Conservation (phyloP, 2,797 vertebrate genomes). For the Siniperca scherzeri region DNA sequence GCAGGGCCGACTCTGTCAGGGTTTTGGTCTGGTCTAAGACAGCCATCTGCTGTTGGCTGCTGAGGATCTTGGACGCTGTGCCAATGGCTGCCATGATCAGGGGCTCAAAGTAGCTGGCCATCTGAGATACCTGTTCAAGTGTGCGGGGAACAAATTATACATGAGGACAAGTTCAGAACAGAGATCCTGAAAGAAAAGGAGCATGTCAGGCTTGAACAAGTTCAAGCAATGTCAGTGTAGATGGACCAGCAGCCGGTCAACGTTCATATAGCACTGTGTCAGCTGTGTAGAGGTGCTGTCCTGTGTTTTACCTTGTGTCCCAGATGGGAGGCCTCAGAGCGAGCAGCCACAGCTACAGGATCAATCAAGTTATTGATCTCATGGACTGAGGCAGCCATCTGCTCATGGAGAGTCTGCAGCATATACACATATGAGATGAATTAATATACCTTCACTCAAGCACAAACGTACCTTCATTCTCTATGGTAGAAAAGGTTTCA, state of each 20-base stretch:
- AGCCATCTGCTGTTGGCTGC: constrained; percentile 99
- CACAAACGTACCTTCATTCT: neutral
- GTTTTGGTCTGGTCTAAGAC: constrained; percentile 98
- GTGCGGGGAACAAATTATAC: neutral
- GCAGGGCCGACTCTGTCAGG: constrained; percentile 94
- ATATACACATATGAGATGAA: neutral
- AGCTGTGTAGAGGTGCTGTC: neutral
- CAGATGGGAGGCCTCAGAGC: constrained; percentile 94
- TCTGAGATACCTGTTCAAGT: constrained; percentile 93
- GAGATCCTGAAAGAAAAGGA: neutral
- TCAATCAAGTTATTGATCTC: constrained; percentile 98
- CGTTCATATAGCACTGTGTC: neutral
- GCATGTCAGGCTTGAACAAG: neutral
- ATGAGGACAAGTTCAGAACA: constrained; percentile 4
- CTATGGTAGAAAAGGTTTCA: too few relatives aligned
- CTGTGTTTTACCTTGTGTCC: constrained; percentile 93
- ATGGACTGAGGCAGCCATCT: constrained; percentile 97
- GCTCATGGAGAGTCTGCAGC: constrained; percentile 93
- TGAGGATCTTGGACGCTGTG: constrained; percentile 94
- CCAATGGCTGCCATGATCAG: constrained; percentile 94
- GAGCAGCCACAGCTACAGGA: constrained; percentile 92
- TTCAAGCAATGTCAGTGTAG: neutral
- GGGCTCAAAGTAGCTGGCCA: constrained; percentile 97
- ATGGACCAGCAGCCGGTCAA: neutral
- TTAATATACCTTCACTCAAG: constrained; percentile 3